Conservation (phyloP, 37 sponge, comb jelly and placozoan genomes). For the Oopsacas minuta region DNA sequence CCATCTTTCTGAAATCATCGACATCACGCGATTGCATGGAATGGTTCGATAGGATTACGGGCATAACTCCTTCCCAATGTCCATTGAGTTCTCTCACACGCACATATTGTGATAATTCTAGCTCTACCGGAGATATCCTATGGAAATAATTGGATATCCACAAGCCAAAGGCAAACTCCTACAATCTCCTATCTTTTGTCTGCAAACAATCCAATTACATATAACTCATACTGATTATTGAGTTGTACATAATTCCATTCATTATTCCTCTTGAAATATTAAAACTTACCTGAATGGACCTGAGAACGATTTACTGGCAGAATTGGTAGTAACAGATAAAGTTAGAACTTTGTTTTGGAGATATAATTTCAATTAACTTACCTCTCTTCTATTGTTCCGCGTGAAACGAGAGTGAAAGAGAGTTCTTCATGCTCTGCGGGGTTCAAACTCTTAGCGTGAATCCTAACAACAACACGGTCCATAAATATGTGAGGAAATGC, state of each 20-base stretch:
- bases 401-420: slow-evolving; percentile 6
- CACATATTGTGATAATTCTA: slow-evolving; percentile 1
- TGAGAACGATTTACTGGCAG: no score
- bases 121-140: neutral
- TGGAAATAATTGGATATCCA: no score
- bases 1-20: neutral
- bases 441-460: slow-evolving; percentile 1
- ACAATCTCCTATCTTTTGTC: no score
- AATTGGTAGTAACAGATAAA: no score
- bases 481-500: neutral
- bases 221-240: no score
- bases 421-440: slow-evolving; percentile 16
- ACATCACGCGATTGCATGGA: neutral
- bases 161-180: no score
- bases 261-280: no score
- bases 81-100: neutral
- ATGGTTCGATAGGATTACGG: neutral
- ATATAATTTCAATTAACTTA: neutral
- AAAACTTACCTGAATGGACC: no score
- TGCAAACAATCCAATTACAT: no score
- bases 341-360: no score
- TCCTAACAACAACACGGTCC: slow-evolving; percentile 9
- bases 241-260: no score
- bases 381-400: neutral
- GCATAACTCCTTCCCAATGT: slow-evolving; percentile 9